Percentiles rank a stretch among this genome's conserved stretches.
These are phyloP conservation scores for Cynodonichthys magdalenae DNA, from an alignment of 2,797 vertebrate species.

Conservation along the genomic window DNA sequence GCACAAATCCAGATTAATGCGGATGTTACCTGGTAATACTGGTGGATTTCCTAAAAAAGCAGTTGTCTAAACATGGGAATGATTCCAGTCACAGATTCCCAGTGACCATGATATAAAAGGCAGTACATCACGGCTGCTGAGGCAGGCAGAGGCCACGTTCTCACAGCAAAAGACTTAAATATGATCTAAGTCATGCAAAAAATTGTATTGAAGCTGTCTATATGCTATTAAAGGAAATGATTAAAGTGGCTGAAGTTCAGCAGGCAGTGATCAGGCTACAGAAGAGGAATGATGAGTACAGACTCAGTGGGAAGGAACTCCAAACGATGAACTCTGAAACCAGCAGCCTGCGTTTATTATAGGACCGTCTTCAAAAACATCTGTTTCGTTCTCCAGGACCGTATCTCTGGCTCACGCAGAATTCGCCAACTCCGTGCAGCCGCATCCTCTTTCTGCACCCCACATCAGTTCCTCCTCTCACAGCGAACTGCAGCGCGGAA, in stretches of 20 bases:
- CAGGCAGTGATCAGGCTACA: slow-evolving; percentile 4
- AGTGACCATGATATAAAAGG: slow-evolving; percentile 52
- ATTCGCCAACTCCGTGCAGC: slow-evolving; percentile 37
- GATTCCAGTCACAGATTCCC: slow-evolving; percentile 59
- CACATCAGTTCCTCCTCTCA: slow-evolving; percentile 69
- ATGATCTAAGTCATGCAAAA: slow-evolving; percentile 47
- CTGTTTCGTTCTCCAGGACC: slow-evolving; percentile 20
- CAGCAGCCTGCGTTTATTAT: slow-evolving; percentile 4
- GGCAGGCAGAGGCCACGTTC: slow-evolving; percentile 56
- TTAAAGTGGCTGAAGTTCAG: slow-evolving; percentile 17
- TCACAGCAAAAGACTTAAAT: slow-evolving; percentile 58
- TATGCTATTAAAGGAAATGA: slow-evolving; percentile 21
- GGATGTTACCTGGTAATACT: slow-evolving; percentile 57
- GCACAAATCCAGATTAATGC: slow-evolving; percentile 27
- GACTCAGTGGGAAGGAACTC: not conserved
- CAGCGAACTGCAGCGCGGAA: slow-evolving; percentile 89
- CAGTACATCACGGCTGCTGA: slow-evolving; percentile 36
- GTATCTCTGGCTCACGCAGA: slow-evolving; percentile 34
- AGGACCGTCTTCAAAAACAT: slow-evolving; percentile 36
- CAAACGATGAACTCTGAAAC: slow-evolving; percentile 14
- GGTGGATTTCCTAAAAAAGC: slow-evolving; percentile 32
- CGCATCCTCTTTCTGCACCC: slow-evolving; percentile 50
- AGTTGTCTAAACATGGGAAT: slow-evolving; percentile 66
- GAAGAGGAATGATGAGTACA: not conserved
- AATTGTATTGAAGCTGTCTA: slow-evolving; percentile 27